Evolutionary conservation across 2,113 vertebrate species (phyloP), one percentile per base, ranked within the genome.

Genomic region (Penelope pileata): DNA sequence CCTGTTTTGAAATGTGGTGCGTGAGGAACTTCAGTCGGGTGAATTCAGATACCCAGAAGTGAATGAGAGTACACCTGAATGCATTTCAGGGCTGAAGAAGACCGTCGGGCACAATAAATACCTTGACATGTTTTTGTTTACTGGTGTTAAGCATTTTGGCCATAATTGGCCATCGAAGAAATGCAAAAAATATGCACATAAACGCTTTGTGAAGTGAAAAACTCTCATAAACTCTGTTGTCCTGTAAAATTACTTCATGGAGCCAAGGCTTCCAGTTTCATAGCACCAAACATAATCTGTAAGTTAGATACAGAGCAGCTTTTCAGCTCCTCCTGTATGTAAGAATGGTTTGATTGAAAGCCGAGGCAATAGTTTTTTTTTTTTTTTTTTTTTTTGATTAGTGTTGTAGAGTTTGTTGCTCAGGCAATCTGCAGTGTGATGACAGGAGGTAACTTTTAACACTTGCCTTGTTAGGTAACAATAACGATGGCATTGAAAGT

Each of bases 401-500:
- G 29, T 45, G 9, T 22, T 29, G 22, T 36, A 53, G 62, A 67
- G 83, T 83, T 86, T 94, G 72, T 69, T 93, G 64, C 93, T 66
- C 0, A 0, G 48, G 62, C 90, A 43, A 43, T 86, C 59, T 94
- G 54, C 88, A 91, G 62, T 75, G 73, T 96, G 87, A 80, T 90
- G 91, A 86, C 56, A 13, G 91, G 84, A 82, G 88, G 86, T 97
- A 94, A 98, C 95, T 67, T 95, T 90, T 94, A 54, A 88, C n/a
- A 95, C 93, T 43, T 96, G 0, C 68, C 70, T 95, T 86, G 73
- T 89, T 96, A 99, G 99, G 98, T 97, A 98, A 98, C 40, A 99
- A 98, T 59, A 98, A 98, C 1, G 99, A 99, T 94, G 98, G 99
- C 94, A 98, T 99, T 85, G 99, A 99, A 95, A 99, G 99, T 97